A percentile compares a stretch with the other conserved stretches of the same genome.
phyloP scores from a whole-genome alignment of 2,113 vertebrate species.

The Sinocyclocheilus maitianheensis region DNA sequence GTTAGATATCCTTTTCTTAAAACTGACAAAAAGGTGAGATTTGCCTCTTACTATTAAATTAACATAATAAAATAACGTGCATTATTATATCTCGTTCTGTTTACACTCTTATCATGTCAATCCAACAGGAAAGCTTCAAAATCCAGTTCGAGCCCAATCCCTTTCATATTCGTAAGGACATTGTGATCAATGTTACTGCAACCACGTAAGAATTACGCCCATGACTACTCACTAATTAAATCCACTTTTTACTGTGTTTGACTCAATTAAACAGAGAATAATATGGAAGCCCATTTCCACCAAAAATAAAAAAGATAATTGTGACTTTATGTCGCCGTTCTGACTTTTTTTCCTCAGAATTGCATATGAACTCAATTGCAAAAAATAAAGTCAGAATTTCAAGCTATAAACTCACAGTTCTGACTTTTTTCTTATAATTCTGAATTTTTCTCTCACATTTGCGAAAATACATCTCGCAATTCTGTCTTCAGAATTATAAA shows the following conservation, averaged over 20 bases:
- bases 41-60: background rate
- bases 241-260: background rate
- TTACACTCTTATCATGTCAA: background rate
- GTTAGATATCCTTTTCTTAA: constrained; percentile 93
- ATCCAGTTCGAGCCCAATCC: constrained; percentile 88
- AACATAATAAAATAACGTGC: background rate
- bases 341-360: too few relatives aligned
- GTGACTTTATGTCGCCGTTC: too few relatives aligned
- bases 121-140: constrained; percentile 81
- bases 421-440: too few relatives aligned
- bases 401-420: too few relatives aligned
- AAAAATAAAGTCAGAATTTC: background rate
- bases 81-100: background rate
- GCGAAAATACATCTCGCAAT: too few relatives aligned
- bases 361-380: too few relatives aligned
- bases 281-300: background rate
- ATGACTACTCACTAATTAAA: background rate
- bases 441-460: too few relatives aligned
- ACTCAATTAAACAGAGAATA: background rate
- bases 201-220: constrained; percentile 78
- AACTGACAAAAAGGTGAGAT: constrained; percentile 76
- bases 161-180: constrained; percentile 76
- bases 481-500: too few relatives aligned
- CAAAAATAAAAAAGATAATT: background rate
- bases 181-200: constrained; percentile 80